phyloP scores from a whole-genome alignment of 2,888 invertebrate species.

The Aethes cnicana region DNA sequence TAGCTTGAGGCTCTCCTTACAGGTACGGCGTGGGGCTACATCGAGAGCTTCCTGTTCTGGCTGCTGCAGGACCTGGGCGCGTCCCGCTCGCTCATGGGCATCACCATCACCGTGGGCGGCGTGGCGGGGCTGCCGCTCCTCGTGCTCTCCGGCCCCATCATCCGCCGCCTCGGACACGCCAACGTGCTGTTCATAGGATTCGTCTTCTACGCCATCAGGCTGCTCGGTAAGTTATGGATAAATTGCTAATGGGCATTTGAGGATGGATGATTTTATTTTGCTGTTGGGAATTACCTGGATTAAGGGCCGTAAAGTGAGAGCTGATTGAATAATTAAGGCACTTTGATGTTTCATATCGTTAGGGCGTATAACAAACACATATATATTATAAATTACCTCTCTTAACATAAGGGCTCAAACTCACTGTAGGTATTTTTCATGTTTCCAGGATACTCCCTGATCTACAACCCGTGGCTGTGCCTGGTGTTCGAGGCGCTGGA shows the following conservation, averaged over 20 bases:
- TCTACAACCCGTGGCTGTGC: slow-evolving; percentile 89
- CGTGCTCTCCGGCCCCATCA: slow-evolving; percentile 89
- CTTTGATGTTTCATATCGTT: too few relatives aligned
- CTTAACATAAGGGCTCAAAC: too few relatives aligned
- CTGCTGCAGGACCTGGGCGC: slow-evolving; percentile 89
- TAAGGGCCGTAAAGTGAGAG: too few relatives aligned
- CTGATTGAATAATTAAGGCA: too few relatives aligned
- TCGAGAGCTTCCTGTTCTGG: slow-evolving; percentile 92
- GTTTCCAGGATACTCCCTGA: slow-evolving; percentile 86
- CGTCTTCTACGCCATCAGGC: slow-evolving; percentile 87
- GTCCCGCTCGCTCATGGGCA: slow-evolving; percentile 89
- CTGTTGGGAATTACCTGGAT: too few relatives aligned
- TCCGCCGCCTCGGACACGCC: slow-evolving; percentile 87
- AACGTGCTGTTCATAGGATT: slow-evolving; percentile 90
- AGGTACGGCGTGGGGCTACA: slow-evolving; percentile 92
- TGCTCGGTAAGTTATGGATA: slow-evolving; percentile 80
- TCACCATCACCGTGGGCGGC: slow-evolving; percentile 90
- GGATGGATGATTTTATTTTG: too few relatives aligned
- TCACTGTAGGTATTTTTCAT: background rate
- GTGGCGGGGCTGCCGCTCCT: slow-evolving; percentile 88
- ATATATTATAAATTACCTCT: too few relatives aligned
- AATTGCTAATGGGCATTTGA: background rate
- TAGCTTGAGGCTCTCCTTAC: slow-evolving; percentile 29
- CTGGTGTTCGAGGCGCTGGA: slow-evolving; percentile 89
- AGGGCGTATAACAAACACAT: too few relatives aligned